Evolutionary conservation across 1,140 invertebrate genomes (phyloP).

Genomic region (Brachystomella parvula): DNA sequence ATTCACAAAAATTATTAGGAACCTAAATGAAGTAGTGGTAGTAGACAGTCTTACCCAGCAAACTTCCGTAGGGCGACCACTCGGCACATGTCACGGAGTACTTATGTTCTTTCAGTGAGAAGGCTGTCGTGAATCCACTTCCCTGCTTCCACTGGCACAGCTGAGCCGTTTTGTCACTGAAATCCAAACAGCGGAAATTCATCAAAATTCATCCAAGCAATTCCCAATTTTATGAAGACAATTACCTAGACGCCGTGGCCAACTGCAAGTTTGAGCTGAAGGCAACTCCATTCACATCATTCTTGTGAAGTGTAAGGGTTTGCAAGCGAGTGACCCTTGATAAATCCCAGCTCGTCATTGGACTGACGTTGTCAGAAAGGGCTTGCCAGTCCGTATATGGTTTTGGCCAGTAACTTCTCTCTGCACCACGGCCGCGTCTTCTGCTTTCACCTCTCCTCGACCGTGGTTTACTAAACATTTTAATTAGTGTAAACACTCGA

Average conservation of each 20-base stretch:
- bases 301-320: conserved; percentile 50
- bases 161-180: conserved; percentile 56
- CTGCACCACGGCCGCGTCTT: no score
- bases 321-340: conserved; percentile 46
- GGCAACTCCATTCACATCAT: conserved; percentile 58
- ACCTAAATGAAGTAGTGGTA: neutral
- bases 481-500: neutral
- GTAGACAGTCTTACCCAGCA: conserved; percentile 47
- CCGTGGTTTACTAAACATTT: neutral
- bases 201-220: neutral
- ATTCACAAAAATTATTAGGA: neutral
- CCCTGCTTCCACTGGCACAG: conserved; percentile 55
- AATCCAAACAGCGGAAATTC: conserved; percentile 14
- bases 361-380: neutral
- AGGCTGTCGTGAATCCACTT: conserved; percentile 52
- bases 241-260: conserved; percentile 56
- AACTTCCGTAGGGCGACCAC: conserved; percentile 62
- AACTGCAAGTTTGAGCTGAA: conserved; percentile 53
- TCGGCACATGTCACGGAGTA: conserved; percentile 55
- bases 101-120: conserved; percentile 55
- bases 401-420: neutral
- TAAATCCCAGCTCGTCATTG: conserved; percentile 29
- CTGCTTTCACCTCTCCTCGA: neutral
- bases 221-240: neutral
- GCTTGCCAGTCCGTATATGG: neutral